Evolutionary conservation across 2,888 invertebrate species (phyloP).

Genomic region (Penaeus monodon): DNA sequence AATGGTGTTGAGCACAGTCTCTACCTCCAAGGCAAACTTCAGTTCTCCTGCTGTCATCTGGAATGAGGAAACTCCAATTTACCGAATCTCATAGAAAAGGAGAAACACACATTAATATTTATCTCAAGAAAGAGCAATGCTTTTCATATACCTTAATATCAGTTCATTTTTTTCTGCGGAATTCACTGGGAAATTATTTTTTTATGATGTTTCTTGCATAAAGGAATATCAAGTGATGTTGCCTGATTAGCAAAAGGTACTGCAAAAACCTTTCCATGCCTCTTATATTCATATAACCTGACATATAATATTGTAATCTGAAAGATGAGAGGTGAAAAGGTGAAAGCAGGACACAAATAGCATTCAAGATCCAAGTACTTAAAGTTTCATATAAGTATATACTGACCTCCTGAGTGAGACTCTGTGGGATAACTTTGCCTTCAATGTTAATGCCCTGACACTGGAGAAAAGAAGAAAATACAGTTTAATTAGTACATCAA

Average conservation of each 20-base stretch:
- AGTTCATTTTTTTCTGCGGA: too few relatives aligned
- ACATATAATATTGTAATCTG: too few relatives aligned
- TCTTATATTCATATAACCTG: too few relatives aligned
- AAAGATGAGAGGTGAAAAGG: too few relatives aligned
- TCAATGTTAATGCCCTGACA: constrained; percentile 95
- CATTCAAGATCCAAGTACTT: not conserved
- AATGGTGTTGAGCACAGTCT: constrained; percentile 95
- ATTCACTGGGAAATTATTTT: too few relatives aligned
- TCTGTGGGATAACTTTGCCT: constrained; percentile 89
- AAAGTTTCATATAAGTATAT: not conserved
- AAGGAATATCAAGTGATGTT: too few relatives aligned
- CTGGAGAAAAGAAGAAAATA: constrained; percentile 72
- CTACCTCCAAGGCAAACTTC: constrained; percentile 97
- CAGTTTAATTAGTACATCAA: too few relatives aligned
- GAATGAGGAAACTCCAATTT: not conserved
- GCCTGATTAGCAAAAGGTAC: too few relatives aligned
- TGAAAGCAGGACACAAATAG: too few relatives aligned
- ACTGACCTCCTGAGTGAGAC: constrained; percentile 88
- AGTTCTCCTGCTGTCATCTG: constrained; percentile 97
- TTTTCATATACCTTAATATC: too few relatives aligned
- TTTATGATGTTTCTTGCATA: too few relatives aligned
- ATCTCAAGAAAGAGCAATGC: not conserved
- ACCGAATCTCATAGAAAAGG: not conserved
- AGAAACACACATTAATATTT: not conserved
- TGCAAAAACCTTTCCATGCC: too few relatives aligned